phyloP scores from a whole-genome alignment of 1,140 invertebrate species.

The Magallana angulata region DNA sequence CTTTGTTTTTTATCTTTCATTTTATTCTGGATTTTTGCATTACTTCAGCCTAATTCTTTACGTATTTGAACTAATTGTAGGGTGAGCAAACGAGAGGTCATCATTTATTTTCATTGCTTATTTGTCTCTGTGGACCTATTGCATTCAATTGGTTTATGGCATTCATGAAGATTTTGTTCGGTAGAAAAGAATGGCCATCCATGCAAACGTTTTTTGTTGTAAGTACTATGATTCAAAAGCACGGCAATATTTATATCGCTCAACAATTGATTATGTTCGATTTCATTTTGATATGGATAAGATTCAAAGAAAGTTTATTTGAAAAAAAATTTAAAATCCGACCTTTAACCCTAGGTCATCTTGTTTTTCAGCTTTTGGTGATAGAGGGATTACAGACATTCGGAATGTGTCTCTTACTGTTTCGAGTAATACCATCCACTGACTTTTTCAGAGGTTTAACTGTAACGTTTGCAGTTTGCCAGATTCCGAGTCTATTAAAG shows the following conservation, averaged over 20 bases:
- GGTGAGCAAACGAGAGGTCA: slow-evolving; percentile 63
- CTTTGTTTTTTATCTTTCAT: too few relatives aligned
- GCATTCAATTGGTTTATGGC: slow-evolving; percentile 71
- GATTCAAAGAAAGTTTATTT: too few relatives aligned
- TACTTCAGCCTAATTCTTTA: too few relatives aligned
- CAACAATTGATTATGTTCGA: too few relatives aligned
- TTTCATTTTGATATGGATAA: too few relatives aligned
- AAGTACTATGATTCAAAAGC: slow-evolving; percentile 46
- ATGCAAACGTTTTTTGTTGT: slow-evolving; percentile 69
- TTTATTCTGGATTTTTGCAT: too few relatives aligned
- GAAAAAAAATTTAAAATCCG: too few relatives aligned
- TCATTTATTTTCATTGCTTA: slow-evolving; percentile 64
- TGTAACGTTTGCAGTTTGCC: slow-evolving; percentile 71
- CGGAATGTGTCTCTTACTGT: slow-evolving; percentile 73
- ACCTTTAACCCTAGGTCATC: background rate
- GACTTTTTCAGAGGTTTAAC: slow-evolving; percentile 74
- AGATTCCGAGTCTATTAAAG: slow-evolving; percentile 73
- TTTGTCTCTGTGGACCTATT: slow-evolving; percentile 73
- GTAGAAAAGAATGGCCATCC: slow-evolving; percentile 74
- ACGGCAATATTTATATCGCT: too few relatives aligned
- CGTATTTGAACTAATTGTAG: background rate
- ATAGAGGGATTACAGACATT: slow-evolving; percentile 71
- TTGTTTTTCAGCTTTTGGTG: slow-evolving; percentile 67
- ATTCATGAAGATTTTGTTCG: slow-evolving; percentile 73
- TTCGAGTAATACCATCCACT: slow-evolving; percentile 72